phyloP scores from a whole-genome alignment of 2,113 vertebrate species.

The Pycnonotus jocosus region DNA sequence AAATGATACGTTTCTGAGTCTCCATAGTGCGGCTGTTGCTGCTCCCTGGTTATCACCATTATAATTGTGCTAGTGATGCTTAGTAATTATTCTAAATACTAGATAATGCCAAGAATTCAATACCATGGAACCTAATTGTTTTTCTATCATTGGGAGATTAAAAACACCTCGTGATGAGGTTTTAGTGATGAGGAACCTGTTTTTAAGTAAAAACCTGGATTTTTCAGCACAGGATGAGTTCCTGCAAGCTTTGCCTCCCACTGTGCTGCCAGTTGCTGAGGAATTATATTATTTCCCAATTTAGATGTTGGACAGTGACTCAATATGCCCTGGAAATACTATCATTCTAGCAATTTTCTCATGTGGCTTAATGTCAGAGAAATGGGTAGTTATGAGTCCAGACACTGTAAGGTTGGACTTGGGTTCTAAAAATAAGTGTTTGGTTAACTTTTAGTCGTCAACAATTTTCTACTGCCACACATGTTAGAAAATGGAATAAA shows the following conservation, averaged over 20 bases:
- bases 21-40: background rate
- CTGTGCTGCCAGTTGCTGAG: slow-evolving; percentile 45
- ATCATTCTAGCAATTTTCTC: slow-evolving; percentile 69
- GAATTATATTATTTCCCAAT: slow-evolving; percentile 70
- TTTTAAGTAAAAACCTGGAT: background rate
- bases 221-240: background rate
- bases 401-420: slow-evolving; percentile 44
- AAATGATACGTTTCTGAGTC: background rate
- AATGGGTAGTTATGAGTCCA: slow-evolving; percentile 67
- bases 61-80: background rate
- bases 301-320: slow-evolving; percentile 72
- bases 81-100: background rate
- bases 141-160: background rate
- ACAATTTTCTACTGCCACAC: slow-evolving; percentile 56
- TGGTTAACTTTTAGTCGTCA: slow-evolving; percentile 66
- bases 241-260: background rate
- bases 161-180: background rate
- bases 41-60: background rate
- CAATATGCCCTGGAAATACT: slow-evolving; percentile 73
- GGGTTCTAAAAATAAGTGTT: slow-evolving; percentile 71
- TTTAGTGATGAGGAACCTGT: background rate
- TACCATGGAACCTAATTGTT: background rate
- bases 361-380: slow-evolving; percentile 65
- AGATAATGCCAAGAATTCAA: background rate
- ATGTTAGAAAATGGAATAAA: slow-evolving; percentile 36